A percentile compares a stretch with the other conserved stretches of the same genome.
These are phyloP conservation scores for Calyptomena viridis DNA, from an alignment of 2,113 vertebrate species.

Conservation along the genomic window DNA sequence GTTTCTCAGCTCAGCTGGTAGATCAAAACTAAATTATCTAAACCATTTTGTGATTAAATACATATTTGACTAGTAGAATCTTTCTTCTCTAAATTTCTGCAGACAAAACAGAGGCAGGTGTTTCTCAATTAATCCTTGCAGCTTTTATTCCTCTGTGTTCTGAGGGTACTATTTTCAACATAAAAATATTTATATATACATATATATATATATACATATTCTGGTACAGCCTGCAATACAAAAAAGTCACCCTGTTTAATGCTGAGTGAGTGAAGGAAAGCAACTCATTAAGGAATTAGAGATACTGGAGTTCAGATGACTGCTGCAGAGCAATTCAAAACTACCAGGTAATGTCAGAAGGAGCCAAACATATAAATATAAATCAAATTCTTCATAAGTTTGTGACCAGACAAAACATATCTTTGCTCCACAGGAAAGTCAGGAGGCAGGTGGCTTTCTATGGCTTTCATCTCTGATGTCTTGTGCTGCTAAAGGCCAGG, in stretches of 20 bases:
- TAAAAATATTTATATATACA: background rate
- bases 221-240: background rate
- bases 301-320: background rate
- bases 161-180: background rate
- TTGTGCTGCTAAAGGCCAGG: background rate
- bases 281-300: background rate
- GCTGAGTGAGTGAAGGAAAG: background rate
- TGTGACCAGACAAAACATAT: background rate
- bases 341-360: background rate
- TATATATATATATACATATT: background rate
- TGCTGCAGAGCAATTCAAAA: background rate
- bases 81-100: background rate
- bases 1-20: background rate
- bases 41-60: background rate
- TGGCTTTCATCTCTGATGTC: background rate
- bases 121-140: background rate
- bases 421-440: background rate
- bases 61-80: background rate
- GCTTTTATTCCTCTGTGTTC: background rate
- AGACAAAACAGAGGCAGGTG: background rate
- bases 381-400: background rate
- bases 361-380: background rate
- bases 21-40: background rate
- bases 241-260: background rate
- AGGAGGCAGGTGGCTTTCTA: background rate